Percentiles rank a stretch among this genome's conserved stretches.
phyloP scores from a whole-genome alignment of 2,888 invertebrate species.

The Hofmannophila pseudospretella region DNA sequence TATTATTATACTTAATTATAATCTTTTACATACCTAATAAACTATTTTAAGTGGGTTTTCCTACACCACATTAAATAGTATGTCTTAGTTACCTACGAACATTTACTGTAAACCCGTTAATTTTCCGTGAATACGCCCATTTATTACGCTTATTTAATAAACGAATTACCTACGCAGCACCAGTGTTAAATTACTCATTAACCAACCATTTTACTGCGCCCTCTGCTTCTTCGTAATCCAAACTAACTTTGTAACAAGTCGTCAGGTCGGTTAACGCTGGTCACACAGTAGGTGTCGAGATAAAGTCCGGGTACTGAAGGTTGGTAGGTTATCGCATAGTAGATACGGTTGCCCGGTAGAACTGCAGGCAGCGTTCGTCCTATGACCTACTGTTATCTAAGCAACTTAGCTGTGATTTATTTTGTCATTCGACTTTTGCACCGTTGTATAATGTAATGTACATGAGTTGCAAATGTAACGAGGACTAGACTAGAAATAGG shows the following conservation, averaged over 20 bases:
- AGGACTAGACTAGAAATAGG: no score
- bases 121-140: neutral
- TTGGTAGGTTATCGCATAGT: conserved; percentile 8
- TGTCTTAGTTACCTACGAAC: no score
- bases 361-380: conserved; percentile 3
- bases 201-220: neutral
- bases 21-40: no score
- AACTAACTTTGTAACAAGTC: neutral
- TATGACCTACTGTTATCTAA: conserved; percentile 8
- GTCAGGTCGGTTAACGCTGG: conserved; percentile 3
- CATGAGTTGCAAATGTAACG: no score
- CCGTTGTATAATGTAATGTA: no score
- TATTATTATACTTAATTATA: no score
- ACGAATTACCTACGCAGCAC: neutral
- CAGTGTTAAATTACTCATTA: conserved; percentile 2
- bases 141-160: neutral
- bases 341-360: conserved; percentile 7
- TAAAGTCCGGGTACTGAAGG: conserved; percentile 2
- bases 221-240: neutral
- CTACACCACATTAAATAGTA: no score
- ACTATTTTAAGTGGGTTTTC: no score
- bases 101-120: no score
- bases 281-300: conserved; percentile 10
- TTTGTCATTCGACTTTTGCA: conserved; percentile 1
- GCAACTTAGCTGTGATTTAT: conserved; percentile 7